Evolutionary conservation across 2,113 vertebrate species (phyloP).

Genomic region (Urocolius indicus): DNA sequence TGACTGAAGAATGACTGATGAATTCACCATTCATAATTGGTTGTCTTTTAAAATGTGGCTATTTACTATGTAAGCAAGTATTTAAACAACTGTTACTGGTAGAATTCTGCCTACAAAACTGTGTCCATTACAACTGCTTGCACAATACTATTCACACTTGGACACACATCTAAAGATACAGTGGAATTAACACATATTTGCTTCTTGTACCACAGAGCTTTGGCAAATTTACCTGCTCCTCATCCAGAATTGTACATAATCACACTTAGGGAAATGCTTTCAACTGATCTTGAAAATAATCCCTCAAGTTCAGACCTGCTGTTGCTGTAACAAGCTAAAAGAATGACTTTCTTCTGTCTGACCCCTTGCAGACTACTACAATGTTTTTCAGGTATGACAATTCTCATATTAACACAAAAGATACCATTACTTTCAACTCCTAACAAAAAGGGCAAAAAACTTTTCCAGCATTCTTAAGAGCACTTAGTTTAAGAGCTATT

Average conservation of each 20-base stretch:
- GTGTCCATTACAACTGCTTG: background rate
- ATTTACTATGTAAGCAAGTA: background rate
- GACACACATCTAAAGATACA: background rate
- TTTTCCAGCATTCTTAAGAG: background rate
- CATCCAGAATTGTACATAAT: background rate
- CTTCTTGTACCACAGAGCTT: background rate
- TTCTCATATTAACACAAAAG: background rate
- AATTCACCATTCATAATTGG: background rate
- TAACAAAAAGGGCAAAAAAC: background rate
- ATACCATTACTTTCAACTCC: background rate
- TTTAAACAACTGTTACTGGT: background rate
- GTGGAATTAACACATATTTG: rapidly evolving
- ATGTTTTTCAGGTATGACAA: background rate
- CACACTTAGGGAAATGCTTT: background rate
- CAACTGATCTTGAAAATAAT: background rate
- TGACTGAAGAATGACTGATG: background rate
- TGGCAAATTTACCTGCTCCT: background rate
- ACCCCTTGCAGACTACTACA: background rate
- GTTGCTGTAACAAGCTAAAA: background rate
- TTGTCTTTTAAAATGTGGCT: background rate
- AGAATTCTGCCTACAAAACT: background rate
- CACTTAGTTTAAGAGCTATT: background rate
- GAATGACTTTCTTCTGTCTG: background rate
- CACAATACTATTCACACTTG: background rate
- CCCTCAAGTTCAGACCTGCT: background rate